Conservation (phyloP, 2,888 invertebrate species). For the Malachius bipustulatus region DNA sequence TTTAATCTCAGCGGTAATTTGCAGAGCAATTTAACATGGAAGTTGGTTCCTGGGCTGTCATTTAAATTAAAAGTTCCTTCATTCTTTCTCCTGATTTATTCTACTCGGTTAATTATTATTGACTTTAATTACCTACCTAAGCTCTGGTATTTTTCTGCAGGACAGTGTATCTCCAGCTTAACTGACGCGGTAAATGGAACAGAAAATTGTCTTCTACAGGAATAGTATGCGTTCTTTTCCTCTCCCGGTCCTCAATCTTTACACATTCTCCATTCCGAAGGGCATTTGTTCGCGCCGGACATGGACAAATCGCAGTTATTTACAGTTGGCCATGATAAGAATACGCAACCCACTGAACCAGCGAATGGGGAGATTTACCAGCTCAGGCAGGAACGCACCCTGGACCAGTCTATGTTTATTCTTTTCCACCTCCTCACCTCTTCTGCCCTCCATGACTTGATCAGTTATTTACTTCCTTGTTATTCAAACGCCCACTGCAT, state of each 20-base stretch:
- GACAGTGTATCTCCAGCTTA: constrained; percentile 29
- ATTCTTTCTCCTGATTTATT: constrained; percentile 35
- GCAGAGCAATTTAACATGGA: constrained; percentile 24
- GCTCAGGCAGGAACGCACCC: no score
- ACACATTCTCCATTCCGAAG: constrained; percentile 34
- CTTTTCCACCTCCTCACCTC: no score
- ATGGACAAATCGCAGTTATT: constrained; percentile 39
- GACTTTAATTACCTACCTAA: constrained; percentile 37
- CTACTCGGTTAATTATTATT: constrained; percentile 35
- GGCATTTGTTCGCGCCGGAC: constrained; percentile 34
- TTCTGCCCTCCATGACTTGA: no score
- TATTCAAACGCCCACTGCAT: no score
- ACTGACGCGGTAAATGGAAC: constrained; percentile 39
- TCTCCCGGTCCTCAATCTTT: constrained; percentile 35
- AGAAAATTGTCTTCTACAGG: constrained; percentile 40
- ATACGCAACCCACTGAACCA: constrained; percentile 32
- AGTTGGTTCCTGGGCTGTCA: constrained; percentile 20
- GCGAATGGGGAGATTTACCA: no score
- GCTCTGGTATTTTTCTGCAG: constrained; percentile 28
- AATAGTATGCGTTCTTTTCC: constrained; percentile 38
- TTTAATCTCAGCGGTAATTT: constrained; percentile 24
- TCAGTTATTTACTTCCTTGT: no score
- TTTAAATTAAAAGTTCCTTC: constrained; percentile 33
- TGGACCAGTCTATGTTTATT: constrained; percentile 17
- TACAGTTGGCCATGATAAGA: constrained; percentile 36